Percentiles rank a stretch among this genome's conserved stretches.
Conservation (phyloP, 2,113 vertebrate species). For the Zootoca vivipara region DNA sequence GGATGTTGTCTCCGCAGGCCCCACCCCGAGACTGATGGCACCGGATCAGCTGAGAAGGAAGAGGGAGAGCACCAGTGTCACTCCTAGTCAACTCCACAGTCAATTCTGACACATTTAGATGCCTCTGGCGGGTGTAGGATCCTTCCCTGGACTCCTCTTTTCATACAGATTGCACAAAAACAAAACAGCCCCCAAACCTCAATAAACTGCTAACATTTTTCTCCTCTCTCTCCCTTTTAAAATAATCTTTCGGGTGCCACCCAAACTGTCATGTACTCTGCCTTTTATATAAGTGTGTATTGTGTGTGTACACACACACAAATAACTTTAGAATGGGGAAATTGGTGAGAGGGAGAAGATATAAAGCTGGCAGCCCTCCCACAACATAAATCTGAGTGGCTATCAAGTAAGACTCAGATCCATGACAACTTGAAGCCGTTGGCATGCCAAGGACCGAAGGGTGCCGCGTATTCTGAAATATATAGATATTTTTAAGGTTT, state of each 20-base stretch:
- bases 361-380: constrained; percentile 69
- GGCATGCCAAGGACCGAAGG: not conserved
- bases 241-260: constrained; percentile 78
- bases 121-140: not conserved
- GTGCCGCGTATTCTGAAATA: constrained; percentile 40
- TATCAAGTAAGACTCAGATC: constrained; percentile 77
- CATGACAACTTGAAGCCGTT: constrained; percentile 75
- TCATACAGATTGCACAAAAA: constrained; percentile 65
- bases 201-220: constrained; percentile 73
- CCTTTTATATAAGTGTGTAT: constrained; percentile 22
- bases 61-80: constrained; percentile 52
- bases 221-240: not conserved
- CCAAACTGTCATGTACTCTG: constrained; percentile 71
- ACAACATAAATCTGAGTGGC: constrained; percentile 79
- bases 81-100: constrained; percentile 73
- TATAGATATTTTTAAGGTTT: constrained; percentile 43
- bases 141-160: constrained; percentile 8
- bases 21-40: constrained; percentile 98
- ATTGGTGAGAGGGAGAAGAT: constrained; percentile 43
- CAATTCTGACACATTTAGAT: constrained; percentile 19
- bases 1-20: constrained; percentile 96
- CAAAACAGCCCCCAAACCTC: constrained; percentile 46
- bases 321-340: constrained; percentile 77
- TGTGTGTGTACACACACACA: constrained; percentile 48
- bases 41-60: constrained; percentile 86